Percentiles rank a stretch among this genome's conserved stretches.
Conservation (phyloP, 1,140 invertebrate species). For the Nephotettix cincticeps region DNA sequence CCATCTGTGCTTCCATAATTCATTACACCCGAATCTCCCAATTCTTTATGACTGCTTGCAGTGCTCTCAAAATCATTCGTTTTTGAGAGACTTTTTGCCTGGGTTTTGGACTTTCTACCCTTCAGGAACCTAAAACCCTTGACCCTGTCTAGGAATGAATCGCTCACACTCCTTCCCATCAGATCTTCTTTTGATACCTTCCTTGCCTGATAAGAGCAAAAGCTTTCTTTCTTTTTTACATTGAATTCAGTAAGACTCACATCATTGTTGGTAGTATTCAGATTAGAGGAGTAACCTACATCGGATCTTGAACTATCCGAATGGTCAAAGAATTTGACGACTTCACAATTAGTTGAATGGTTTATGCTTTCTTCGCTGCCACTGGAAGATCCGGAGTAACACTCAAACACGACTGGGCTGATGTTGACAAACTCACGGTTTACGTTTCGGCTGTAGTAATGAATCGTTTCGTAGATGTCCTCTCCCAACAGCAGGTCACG, state of each 20-base stretch:
- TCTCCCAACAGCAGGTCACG: conserved; percentile 21
- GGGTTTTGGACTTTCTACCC: conserved; percentile 6
- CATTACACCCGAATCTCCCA: conserved; percentile 11
- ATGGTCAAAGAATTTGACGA: neutral
- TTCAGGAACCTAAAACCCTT: conserved; percentile 26
- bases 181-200: conserved; percentile 19
- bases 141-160: conserved; percentile 21
- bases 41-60: conserved; percentile 4
- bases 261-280: conserved; percentile 16
- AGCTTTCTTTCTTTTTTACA: conserved; percentile 13
- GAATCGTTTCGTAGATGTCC: conserved; percentile 29
- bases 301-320: conserved; percentile 4
- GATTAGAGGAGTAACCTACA: conserved; percentile 11
- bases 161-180: conserved; percentile 19
- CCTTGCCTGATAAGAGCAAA: neutral
- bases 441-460: conserved; percentile 25
- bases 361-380: neutral
- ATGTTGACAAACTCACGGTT: conserved; percentile 6
- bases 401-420: neutral
- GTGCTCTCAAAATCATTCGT: neutral
- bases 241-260: neutral
- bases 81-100: neutral
- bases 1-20: conserved; percentile 23
- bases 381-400: neutral
- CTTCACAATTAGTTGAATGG: neutral